Conservation (phyloP, 2,888 invertebrate genomes). For the Drosophila quinaria region DNA sequence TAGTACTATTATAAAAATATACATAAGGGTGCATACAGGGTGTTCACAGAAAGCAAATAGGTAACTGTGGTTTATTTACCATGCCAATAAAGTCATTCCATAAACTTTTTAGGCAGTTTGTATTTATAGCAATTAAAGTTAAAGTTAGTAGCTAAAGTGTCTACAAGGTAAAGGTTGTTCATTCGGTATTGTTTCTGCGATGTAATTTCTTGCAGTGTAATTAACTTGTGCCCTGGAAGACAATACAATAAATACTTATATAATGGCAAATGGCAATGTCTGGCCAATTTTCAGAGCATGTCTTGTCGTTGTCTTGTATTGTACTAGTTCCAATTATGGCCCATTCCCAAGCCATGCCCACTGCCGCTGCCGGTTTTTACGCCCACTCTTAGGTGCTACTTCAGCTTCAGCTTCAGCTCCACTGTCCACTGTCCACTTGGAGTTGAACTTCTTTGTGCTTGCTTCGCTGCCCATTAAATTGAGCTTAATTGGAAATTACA, state of each 20-base stretch:
- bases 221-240: conserved; percentile 33
- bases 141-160: not conserved
- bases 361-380: not conserved
- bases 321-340: conserved; percentile 1
- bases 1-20: too few species aligned
- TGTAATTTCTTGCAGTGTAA: conserved; percentile 41
- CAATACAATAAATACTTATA: conserved; percentile 49
- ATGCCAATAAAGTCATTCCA: not conserved
- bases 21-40: not conserved
- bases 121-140: not conserved
- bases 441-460: conserved; percentile 27
- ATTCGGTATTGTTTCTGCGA: not conserved
- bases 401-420: not conserved
- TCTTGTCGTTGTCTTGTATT: conserved; percentile 10
- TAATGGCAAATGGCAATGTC: conserved; percentile 39
- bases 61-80: not conserved
- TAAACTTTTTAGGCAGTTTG: not conserved
- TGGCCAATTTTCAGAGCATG: conserved; percentile 26
- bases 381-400: not conserved
- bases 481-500: conserved; percentile 79
- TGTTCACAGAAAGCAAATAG: not conserved
- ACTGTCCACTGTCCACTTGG: conserved; percentile 18
- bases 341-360: conserved; percentile 2
- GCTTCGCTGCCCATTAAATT: conserved; percentile 58
- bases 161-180: not conserved